Percentiles rank a stretch among this genome's conserved stretches.
Evolutionary conservation across 2,113 vertebrate genomes (phyloP).

Genomic region (Lutjanus erythropterus): DNA sequence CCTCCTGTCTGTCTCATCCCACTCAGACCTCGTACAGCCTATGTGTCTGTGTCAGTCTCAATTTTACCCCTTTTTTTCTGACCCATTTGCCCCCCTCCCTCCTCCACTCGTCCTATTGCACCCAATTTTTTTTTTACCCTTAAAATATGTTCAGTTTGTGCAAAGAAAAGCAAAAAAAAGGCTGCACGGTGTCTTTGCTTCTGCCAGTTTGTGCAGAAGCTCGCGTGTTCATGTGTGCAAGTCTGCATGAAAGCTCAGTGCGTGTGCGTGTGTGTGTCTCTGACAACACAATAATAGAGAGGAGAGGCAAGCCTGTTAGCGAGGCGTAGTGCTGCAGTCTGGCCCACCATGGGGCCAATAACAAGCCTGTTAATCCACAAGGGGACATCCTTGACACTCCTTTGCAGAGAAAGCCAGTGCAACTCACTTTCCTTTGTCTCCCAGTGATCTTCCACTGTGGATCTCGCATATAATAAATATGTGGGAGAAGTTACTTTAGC

Average conservation of each 20-base stretch:
- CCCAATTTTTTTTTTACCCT: constrained; percentile 14
- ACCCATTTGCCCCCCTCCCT: background rate
- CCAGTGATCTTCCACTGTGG: constrained; percentile 34
- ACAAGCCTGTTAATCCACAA: constrained; percentile 67
- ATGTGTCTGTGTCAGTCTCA: constrained; percentile 18
- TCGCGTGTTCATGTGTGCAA: constrained; percentile 26
- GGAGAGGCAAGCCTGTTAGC: constrained; percentile 60
- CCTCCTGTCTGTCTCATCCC: constrained; percentile 34
- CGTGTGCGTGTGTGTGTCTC: constrained; percentile 24
- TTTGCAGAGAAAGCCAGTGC: constrained; percentile 42
- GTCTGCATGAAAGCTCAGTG: constrained; percentile 35
- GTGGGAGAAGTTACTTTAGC: constrained; percentile 16
- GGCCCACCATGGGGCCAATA: constrained; percentile 67
- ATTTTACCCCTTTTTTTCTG: constrained; percentile 12
- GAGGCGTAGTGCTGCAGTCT: constrained; percentile 57
- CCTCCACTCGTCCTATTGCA: constrained; percentile 1
- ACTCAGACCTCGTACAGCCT: constrained; percentile 27
- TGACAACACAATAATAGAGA: constrained; percentile 52
- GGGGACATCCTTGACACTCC: constrained; percentile 59
- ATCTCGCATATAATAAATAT: constrained; percentile 20
- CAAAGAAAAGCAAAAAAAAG: constrained; percentile 5
- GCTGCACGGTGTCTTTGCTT: background rate
- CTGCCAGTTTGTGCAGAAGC: constrained; percentile 14
- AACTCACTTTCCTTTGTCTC: constrained; percentile 59
- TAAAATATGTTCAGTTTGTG: constrained; percentile 19